Conservation (phyloP, 2,888 invertebrate genomes). For the Furcula furcula region DNA sequence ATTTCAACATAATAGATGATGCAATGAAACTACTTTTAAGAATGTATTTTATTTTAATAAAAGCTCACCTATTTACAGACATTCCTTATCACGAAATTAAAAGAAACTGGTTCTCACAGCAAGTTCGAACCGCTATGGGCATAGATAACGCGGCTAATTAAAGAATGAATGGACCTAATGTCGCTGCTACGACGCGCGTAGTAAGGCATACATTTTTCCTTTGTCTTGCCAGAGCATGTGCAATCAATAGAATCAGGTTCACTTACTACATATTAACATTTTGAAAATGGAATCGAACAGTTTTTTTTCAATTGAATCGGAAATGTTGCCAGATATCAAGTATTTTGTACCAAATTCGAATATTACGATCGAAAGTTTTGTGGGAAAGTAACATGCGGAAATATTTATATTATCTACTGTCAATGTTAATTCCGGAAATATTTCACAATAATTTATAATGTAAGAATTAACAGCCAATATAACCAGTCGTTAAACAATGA, state of each 20-base stretch:
- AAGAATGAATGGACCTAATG: conserved; percentile 14
- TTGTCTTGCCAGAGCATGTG: no score
- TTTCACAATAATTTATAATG: neutral
- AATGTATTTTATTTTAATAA: conserved; percentile 27
- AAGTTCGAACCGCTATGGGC: conserved; percentile 25
- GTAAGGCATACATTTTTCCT: no score
- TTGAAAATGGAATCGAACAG: no score
- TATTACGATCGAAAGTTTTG: conserved; percentile 31
- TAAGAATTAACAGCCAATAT: neutral
- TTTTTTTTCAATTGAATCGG: neutral
- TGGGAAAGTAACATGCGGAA: conserved; percentile 58
- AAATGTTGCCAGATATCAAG: conserved; percentile 8
- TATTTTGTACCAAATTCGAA: conserved; percentile 16
- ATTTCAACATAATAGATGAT: no score
- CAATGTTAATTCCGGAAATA: neutral
- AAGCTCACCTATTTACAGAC: conserved; percentile 16
- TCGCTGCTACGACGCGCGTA: neutral
- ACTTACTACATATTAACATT: no score
- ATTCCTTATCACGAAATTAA: conserved; percentile 28
- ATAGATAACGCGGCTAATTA: conserved; percentile 28
- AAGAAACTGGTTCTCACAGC: conserved; percentile 29
- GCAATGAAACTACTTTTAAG: no score
- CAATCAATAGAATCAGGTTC: no score
- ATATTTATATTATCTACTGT: conserved; percentile 2
- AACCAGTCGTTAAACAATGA: conserved; percentile 25